phyloP scores from a whole-genome alignment of 30 jellyfish, hydroid and myxozoan species.

The Pelagia noctiluca region DNA sequence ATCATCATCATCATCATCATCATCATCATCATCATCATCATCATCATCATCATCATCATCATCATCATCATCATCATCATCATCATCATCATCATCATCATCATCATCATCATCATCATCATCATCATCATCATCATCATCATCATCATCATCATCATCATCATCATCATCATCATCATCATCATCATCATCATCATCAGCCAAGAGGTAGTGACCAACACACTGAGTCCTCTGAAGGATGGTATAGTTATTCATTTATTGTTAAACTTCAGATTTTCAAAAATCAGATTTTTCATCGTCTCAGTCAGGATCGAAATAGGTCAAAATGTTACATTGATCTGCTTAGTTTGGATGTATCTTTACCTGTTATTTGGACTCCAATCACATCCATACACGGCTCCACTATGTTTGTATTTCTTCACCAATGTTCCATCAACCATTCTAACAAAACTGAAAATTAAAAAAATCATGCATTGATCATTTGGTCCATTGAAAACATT shows the following conservation, averaged over 20 bases:
- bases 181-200: not conserved
- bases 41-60: not conserved
- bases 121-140: not conserved
- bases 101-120: slow-evolving; percentile 1
- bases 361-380: slow-evolving; percentile 94
- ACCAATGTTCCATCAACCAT: slow-evolving; percentile 80
- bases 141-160: not conserved
- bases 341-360: no score
- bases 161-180: not conserved
- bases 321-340: no score
- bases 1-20: slow-evolving; percentile 2
- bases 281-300: not conserved
- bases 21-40: not conserved
- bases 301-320: no score
- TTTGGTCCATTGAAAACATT: no score
- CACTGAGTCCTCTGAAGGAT: no score
- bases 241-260: no score
- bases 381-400: slow-evolving; percentile 87
- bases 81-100: slow-evolving; percentile 3
- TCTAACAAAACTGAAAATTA: slow-evolving; percentile 68
- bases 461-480: not conserved
- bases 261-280: not conserved
- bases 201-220: no score
- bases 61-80: slow-evolving; percentile 2
- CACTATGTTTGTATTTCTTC: slow-evolving; percentile 75